Percentiles rank a stretch among this genome's conserved stretches.
These are phyloP conservation scores for Anorthoa munda DNA, from an alignment of 2,888 invertebrate species.

Conservation along the genomic window DNA sequence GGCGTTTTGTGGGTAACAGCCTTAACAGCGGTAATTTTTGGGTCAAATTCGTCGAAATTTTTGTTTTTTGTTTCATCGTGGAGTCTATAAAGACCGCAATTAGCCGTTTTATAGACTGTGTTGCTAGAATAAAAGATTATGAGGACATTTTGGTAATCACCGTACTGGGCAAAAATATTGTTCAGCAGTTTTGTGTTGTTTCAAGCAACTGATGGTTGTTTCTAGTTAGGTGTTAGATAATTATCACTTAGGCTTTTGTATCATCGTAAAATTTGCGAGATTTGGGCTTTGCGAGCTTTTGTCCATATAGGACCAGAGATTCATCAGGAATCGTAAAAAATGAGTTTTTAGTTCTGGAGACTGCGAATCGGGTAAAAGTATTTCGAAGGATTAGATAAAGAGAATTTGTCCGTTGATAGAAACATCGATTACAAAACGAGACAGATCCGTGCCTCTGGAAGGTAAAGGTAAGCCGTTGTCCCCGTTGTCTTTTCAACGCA, in stretches of 20 bases:
- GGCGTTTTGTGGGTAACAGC: constrained; percentile 19
- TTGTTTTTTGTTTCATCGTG: constrained; percentile 26
- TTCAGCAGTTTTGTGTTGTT: neutral
- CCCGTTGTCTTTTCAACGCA: no score
- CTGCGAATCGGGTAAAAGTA: neutral
- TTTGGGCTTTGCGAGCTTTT: neutral
- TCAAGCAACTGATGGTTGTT: neutral
- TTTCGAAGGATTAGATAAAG: no score
- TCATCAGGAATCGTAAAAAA: neutral
- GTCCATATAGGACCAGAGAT: no score
- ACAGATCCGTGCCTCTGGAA: no score
- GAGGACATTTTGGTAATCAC: constrained; percentile 21
- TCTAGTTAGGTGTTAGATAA: neutral
- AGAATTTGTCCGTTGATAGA: no score
- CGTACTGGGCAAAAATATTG: neutral
- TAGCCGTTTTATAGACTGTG: constrained; percentile 20
- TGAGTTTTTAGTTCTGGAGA: neutral
- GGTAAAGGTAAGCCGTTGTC: no score
- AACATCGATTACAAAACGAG: no score
- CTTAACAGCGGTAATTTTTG: constrained; percentile 10
- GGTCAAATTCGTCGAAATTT: constrained; percentile 28
- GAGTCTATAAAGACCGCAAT: constrained; percentile 24
- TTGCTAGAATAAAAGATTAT: constrained; percentile 9
- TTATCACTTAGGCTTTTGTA: neutral
- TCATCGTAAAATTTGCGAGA: neutral